A percentile compares a stretch with the other conserved stretches of the same genome.
Evolutionary conservation across 92 coral and sea anemone species (phyloP).

Genomic region (Epizoanthus fatuus): DNA sequence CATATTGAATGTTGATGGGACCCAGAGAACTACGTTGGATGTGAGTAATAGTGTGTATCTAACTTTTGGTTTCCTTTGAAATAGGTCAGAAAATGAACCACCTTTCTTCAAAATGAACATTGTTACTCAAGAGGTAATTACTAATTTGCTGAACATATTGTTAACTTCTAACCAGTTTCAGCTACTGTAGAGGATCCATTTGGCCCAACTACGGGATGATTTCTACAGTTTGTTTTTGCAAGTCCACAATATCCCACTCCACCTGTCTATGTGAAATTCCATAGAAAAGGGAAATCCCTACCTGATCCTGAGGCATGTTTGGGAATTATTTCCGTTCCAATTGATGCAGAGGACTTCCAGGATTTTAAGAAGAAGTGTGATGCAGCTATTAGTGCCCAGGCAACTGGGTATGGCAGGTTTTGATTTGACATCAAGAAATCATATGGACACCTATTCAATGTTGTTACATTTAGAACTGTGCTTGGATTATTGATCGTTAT

Average conservation of each 20-base stretch:
- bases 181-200: slow-evolving; percentile 27
- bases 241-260: slow-evolving; percentile 41
- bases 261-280: slow-evolving; percentile 51
- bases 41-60: too few relatives aligned
- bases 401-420: slow-evolving; percentile 59
- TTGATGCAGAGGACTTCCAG: slow-evolving; percentile 31
- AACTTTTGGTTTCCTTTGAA: too few relatives aligned
- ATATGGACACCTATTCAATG: neutral
- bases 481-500: neutral
- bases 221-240: slow-evolving; percentile 61
- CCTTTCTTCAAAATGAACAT: too few relatives aligned
- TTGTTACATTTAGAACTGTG: neutral
- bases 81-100: too few relatives aligned
- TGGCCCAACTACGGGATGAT: slow-evolving; percentile 47
- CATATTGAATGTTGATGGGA: too few relatives aligned
- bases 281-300: slow-evolving; percentile 37
- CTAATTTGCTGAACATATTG: neutral
- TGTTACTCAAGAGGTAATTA: too few relatives aligned
- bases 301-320: slow-evolving; percentile 68
- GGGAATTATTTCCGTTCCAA: slow-evolving; percentile 51
- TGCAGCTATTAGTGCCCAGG: slow-evolving; percentile 47
- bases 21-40: too few relatives aligned
- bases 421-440: slow-evolving; percentile 12
- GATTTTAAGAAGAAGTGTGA: slow-evolving; percentile 38
- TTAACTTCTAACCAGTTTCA: neutral